Evolutionary conservation across 1,140 invertebrate genomes (phyloP), one percentile per base, ranked within the genome.

Genomic region (Condylostylus longicornis): DNA sequence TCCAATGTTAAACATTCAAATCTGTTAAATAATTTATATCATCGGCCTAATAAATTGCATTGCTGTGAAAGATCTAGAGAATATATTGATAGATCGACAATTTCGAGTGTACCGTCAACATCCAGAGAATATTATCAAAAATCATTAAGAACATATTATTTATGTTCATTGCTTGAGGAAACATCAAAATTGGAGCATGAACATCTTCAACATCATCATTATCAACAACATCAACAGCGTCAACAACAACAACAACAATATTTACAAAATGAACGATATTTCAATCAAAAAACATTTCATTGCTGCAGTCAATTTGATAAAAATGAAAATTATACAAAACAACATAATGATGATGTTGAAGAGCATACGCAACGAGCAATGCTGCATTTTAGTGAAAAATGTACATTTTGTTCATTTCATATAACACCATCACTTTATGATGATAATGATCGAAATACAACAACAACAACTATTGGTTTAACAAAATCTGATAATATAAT

Each of bases 301-400:
- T 61, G 58, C 33, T 61, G 57, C 33, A n/a, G n/a, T n/a, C n/a
- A n/a, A n/a, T n/a, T n/a, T n/a, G n/a, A n/a, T n/a, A n/a, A n/a
- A n/a, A n/a, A n/a, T n/a, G n/a, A n/a, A n/a, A n/a, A n/a, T n/a
- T n/a, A n/a, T n/a, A n/a, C n/a, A n/a, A n/a, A n/a, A n/a, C n/a
- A n/a, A n/a, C 31, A 33, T 18, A 33, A 33, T 19, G 31, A 19
- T n/a, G n/a, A n/a, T n/a, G n/a, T n/a, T n/a, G n/a, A n/a, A n/a
- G n/a, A n/a, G n/a, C n/a, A n/a, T n/a, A n/a, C 37, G 8, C 18
- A 34, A 10, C 48, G 52, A 4, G 42, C 52, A 3, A 57, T 54
- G 35, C 20, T 58, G 4, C 53, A 61, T 32, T 60, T 55, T 21
- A 54, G 49, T 2, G 58, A 61, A 27, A 57, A 60, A 33, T 61